Base-by-base conservation (phyloP, 2,797 vertebrate genomes). In the Typhlichthys eigenmanni region DNA sequence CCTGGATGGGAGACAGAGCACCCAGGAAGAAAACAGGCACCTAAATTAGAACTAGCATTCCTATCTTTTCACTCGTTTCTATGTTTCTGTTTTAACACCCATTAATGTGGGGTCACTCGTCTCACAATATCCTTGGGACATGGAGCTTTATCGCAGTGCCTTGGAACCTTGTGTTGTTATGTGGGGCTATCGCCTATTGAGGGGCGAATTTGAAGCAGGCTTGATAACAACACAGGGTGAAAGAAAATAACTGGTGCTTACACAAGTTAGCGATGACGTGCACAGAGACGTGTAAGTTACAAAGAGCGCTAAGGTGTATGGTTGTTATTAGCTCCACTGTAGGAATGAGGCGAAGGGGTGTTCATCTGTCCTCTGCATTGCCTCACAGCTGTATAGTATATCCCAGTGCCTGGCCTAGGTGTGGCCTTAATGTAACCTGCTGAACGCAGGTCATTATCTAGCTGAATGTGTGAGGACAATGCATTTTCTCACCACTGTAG, bases 361-460 rank as follows among this genome's bases (percentile, higher is more conserved):
- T 16, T 32, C 48, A 47, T 19, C 13, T 47, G 11, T 48, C 46
- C 57, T 48, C 24, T 59, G 19, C 46, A 17, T 19, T 55, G 43
- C 16, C 65, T 3, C 56, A n/a, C 65, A 61, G 69, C 66, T 73
- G 76, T 75, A 69, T 52, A 76, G 24, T 29, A 29, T 29, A 4
- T 29, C 24, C 24, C 24, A 3, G 64, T 55, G 68, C 43, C 12
- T 46, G 16, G 38, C 76, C 19, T 80, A 75, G 0, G 69, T 72
- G 78, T 78, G 68, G 78, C 60, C 70, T 62, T 10, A 54, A 2
- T 34, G 13, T 24, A 13, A 34, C 34, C 13, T 58, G 2, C 4
- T 43, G 12, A 47, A 47, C 48, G 8, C 7, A 5, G 58, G 24
- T 72, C 69, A 80, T 74, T 77, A 84, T 81, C 64, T 75, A 54